Conservation (phyloP, 2,888 invertebrate species). For the Sminthurinus aureus region DNA sequence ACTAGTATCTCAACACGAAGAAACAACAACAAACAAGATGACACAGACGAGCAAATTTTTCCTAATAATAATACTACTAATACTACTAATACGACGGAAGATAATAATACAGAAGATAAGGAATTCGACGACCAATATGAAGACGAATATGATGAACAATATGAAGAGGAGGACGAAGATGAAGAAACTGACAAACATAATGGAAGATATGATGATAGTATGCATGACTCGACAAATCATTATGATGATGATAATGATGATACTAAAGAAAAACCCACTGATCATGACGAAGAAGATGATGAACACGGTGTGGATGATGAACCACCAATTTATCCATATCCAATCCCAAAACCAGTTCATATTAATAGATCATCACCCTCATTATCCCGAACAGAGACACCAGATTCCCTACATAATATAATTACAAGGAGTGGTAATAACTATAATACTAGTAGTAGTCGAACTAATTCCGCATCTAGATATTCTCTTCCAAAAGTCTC, state of each 20-base stretch:
- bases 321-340: slow-evolving; percentile 35
- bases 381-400: background rate
- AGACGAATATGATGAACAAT: slow-evolving; percentile 17
- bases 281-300: slow-evolving; percentile 26
- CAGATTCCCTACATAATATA: background rate
- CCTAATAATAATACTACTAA: no score
- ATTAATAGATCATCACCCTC: background rate
- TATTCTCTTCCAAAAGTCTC: slow-evolving; percentile 5
- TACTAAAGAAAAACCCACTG: background rate
- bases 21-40: background rate
- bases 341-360: slow-evolving; percentile 2
- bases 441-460: background rate
- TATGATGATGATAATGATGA: background rate
- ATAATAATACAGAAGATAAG: slow-evolving; percentile 13
- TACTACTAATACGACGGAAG: background rate
- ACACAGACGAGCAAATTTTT: background rate
- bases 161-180: slow-evolving; percentile 26
- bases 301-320: slow-evolving; percentile 19
- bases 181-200: slow-evolving; percentile 21
- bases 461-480: background rate
- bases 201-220: slow-evolving; percentile 1
- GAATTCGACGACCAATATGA: background rate
- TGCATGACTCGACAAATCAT: background rate
- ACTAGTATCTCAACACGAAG: no score
- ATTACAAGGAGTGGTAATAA: background rate